Percentiles rank a stretch among this genome's conserved stretches.
These are phyloP conservation scores for Vanessa tameamea DNA, from an alignment of 1,140 invertebrate species.

Conservation along the genomic window DNA sequence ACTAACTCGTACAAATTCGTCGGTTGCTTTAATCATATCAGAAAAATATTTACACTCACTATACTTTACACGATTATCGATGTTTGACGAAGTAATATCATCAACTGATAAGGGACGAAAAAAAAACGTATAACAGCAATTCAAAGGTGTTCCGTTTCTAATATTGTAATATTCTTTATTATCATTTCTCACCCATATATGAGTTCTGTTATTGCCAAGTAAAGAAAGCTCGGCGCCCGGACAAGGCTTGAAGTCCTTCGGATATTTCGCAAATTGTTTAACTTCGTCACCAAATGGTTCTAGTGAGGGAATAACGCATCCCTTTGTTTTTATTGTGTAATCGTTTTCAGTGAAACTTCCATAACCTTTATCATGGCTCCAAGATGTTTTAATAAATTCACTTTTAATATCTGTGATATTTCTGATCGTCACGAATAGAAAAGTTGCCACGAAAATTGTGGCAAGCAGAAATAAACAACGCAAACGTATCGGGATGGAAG, in stretches of 20 bases:
- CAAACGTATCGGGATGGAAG: slow-evolving; percentile 29
- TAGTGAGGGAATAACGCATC: slow-evolving; percentile 89
- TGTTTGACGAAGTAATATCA: slow-evolving; percentile 51
- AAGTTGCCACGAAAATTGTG: slow-evolving; percentile 33
- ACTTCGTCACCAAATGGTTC: slow-evolving; percentile 83
- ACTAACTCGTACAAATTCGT: slow-evolving; percentile 83
- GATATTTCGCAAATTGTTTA: slow-evolving; percentile 46
- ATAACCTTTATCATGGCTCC: slow-evolving; percentile 8
- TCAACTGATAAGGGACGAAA: slow-evolving; percentile 74
- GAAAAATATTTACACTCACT: slow-evolving; percentile 66
- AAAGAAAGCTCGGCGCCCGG: slow-evolving; percentile 64
- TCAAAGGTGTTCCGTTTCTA: slow-evolving; percentile 59
- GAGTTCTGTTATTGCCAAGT: slow-evolving; percentile 82
- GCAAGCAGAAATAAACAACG: slow-evolving; percentile 37
- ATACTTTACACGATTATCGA: slow-evolving; percentile 65
- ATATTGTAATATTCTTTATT: slow-evolving; percentile 74
- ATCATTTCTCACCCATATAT: slow-evolving; percentile 75
- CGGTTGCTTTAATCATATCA: slow-evolving; percentile 57
- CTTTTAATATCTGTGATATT: slow-evolving; percentile 32
- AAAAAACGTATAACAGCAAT: slow-evolving; percentile 84
- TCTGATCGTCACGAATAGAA: slow-evolving; percentile 37
- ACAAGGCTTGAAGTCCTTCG: slow-evolving; percentile 50
- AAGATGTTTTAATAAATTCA: slow-evolving; percentile 18
- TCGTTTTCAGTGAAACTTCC: slow-evolving; percentile 37
- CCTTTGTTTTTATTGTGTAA: slow-evolving; percentile 84